Conservation (phyloP, 1,140 invertebrate species). For the Episyrphus balteatus region DNA sequence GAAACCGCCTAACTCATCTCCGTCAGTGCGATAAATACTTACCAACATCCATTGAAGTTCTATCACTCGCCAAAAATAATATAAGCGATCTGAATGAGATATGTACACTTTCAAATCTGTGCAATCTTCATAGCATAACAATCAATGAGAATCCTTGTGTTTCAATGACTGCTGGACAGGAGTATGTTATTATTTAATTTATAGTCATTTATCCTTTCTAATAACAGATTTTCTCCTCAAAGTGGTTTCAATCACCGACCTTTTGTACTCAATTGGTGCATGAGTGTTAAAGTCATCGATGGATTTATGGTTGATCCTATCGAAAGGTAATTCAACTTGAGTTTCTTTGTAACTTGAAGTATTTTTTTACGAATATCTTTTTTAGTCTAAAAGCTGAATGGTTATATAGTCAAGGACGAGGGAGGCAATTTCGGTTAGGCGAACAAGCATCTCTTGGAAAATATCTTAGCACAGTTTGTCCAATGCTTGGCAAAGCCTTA, state of each 20-base stretch:
- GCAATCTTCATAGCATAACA: conserved; percentile 65
- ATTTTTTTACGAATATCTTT: conserved; percentile 12
- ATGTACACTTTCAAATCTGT: conserved; percentile 63
- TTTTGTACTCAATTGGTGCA: conserved; percentile 87
- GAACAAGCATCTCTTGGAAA: conserved; percentile 72
- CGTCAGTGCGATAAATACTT: conserved; percentile 71
- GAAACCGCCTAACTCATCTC: conserved; percentile 72
- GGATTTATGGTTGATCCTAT: conserved; percentile 78
- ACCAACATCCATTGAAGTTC: conserved; percentile 57
- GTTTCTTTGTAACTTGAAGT: neutral
- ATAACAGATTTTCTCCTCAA: too few relatives aligned
- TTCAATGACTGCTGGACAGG: conserved; percentile 22
- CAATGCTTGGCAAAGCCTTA: conserved; percentile 58
- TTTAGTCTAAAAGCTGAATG: conserved; percentile 83
- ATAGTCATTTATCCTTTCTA: neutral
- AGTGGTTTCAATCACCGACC: conserved; percentile 86
- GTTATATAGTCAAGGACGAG: conserved; percentile 86
- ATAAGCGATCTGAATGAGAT: conserved; percentile 81
- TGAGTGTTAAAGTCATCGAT: conserved; percentile 76
- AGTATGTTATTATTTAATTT: conserved; percentile 15
- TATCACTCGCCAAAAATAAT: conserved; percentile 76
- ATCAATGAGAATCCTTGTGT: conserved; percentile 76
- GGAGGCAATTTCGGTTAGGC: conserved; percentile 72
- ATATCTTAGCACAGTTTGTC: conserved; percentile 69
- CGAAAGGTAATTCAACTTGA: conserved; percentile 60